These are phyloP conservation scores for Ataeniobius toweri DNA, from an alignment of 2,797 vertebrate genomes.

Conservation along the genomic window DNA sequence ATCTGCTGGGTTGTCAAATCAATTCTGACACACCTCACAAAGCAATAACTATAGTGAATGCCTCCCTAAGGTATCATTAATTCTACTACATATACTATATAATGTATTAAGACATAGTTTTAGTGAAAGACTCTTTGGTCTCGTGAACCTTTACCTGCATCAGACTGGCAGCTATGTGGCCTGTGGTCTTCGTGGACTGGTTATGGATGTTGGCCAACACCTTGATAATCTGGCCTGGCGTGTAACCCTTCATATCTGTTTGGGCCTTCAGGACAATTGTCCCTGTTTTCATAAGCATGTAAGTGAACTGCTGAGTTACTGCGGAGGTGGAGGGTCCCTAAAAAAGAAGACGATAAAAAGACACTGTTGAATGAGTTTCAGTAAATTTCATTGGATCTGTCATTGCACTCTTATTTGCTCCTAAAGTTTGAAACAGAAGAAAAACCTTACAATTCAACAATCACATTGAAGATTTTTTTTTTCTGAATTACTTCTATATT, in stretches of 20 bases:
- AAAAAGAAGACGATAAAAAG: not conserved
- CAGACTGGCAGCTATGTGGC: constrained; percentile 88
- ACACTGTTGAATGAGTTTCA: not conserved
- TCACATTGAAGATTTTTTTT: not conserved
- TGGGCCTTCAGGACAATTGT: constrained; percentile 85
- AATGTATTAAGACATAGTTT: not conserved
- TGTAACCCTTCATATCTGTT: constrained; percentile 88
- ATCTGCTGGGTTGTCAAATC: not conserved
- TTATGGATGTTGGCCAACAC: constrained; percentile 87
- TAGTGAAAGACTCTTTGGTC: no score
- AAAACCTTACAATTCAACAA: not conserved
- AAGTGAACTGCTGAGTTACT: constrained; percentile 90
- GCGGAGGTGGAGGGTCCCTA: constrained; percentile 85
- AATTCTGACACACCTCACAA: not conserved
- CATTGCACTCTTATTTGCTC: not conserved
- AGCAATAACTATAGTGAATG: not conserved
- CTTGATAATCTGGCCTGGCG: constrained; percentile 89
- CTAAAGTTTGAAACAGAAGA: not conserved
- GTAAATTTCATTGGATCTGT: not conserved
- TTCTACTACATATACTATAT: no score
- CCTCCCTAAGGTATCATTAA: not conserved
- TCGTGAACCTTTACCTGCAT: constrained; percentile 83
- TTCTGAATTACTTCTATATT: not conserved
- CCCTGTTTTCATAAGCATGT: constrained; percentile 93
- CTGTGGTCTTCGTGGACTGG: constrained; percentile 88